Evolutionary conservation across 2,888 invertebrate genomes (phyloP), one percentile per base, ranked within the genome.

Genomic region (Ctenicera cuprea): DNA sequence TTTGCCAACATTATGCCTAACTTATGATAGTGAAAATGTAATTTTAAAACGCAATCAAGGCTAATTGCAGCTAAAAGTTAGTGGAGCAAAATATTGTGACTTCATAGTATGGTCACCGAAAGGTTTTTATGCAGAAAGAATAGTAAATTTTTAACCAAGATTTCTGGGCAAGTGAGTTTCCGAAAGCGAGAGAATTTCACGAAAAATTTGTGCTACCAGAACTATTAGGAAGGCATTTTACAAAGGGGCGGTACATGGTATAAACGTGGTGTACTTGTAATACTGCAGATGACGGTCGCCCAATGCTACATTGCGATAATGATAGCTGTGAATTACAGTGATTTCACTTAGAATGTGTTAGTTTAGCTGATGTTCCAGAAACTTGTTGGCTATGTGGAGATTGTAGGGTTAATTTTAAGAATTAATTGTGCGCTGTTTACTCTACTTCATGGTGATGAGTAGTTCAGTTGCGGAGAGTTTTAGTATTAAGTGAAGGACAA

Each of bases 51-150:
- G n/a, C 14, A 33, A 20, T 48, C 63, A 64, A 48, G 12, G 48
- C 8, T 33, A 64, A 33, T 33, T 43, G 41, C 48, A 64, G 22
- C 20, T 64, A 16, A 16, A 14, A 30, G 48, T 48, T 20, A 64
- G 30, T 16, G 33, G 20, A n/a, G 14, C n/a, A 48, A 22, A 64
- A 22, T 64, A 64, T 64, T 64, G 63, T 33, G 45, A 64, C 30
- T 64, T 64, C 16, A 18, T 64, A 1, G 22, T 48, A 18, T 48
- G 48, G 63, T 33, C 33, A n/a, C 20, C 4, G 14, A 26, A 64
- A 33, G 5, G n/a, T 30, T 26, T 16, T 30, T 48, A 26, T 48
- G n/a, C 22, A 20, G 11, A 45, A 45, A 45, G 48, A 12, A 43
- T 64, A 16, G 14, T n/a, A n/a, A n/a, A n/a, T 33, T 30, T 64